Base-by-base conservation (phyloP, 2,888 invertebrate genomes). In the Drosophila robusta region DNA sequence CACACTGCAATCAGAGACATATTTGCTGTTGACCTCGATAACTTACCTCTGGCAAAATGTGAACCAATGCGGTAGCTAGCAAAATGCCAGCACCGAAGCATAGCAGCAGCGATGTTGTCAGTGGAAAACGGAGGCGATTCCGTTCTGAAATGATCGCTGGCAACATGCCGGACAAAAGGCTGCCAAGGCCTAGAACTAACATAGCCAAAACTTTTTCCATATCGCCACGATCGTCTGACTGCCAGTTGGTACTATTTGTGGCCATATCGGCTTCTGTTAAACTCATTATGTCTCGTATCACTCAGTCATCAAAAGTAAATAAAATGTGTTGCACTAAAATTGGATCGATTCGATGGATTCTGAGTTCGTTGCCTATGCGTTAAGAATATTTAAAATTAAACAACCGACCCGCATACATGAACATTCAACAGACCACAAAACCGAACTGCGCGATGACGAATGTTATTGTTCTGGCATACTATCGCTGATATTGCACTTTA, bases 1-100 rank as follows among this genome's bases (percentile, higher is more conserved):
- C 57, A 26, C n/a, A 42, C 39, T 44, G 39, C 47, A 66, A 22
- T 51, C 26, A 18, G 5, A 8, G 34, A 4, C 34, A 1, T 7
- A 8, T 29, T 29, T 29, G 26, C 8, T 29, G 26, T 7, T 12
- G 5, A 12, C 9, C 29, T 26, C 8, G 11, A 14, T 18, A 0
- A 0, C 8, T 86, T 24, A 95, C 95, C 93, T 97, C 97, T n/a
- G 96, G 96, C 4, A 97, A 92, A 93, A 97, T 96, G 91, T 97
- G 97, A 16, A 96, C 93, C 34, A 96, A 77, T 0, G 96, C 94
- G 0, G 97, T 97, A 0, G 96, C 95, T 4, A 97, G 91, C 4
- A 97, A 93, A 22, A 97, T 95, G 1, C 97, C 97, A 6, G 95
- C 96, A 3, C 97, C 97, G 83, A 96, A 96, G 88, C 96, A 97